Conservation (phyloP, 2,888 invertebrate genomes). For the Atherix ibis region DNA sequence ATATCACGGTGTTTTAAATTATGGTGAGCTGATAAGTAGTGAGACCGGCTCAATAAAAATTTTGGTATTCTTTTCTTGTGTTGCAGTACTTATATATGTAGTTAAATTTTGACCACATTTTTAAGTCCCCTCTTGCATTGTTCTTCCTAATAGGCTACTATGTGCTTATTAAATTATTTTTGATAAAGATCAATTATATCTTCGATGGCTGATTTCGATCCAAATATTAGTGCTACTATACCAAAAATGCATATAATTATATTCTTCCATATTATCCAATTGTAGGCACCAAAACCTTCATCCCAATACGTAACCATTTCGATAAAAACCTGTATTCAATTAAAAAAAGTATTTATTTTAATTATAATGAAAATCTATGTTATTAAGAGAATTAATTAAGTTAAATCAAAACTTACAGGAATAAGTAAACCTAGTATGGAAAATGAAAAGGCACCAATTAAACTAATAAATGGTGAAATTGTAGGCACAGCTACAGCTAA, state of each 20-base stretch:
- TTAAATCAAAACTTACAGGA: constrained; percentile 42
- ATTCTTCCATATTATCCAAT: constrained; percentile 69
- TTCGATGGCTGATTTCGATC: constrained; percentile 49
- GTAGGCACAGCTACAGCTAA: constrained; percentile 77
- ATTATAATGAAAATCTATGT: background rate
- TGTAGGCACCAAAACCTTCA: constrained; percentile 53
- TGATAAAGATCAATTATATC: constrained; percentile 38
- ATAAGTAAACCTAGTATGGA: constrained; percentile 79
- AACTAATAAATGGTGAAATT: constrained; percentile 75
- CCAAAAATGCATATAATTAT: constrained; percentile 59
- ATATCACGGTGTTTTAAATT: no score
- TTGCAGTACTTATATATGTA: no score
- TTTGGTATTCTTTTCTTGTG: no score
- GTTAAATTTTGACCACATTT: no score
- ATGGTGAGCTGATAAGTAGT: no score
- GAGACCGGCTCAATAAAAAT: no score
- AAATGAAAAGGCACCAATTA: constrained; percentile 88
- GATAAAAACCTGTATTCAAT: constrained; percentile 40
- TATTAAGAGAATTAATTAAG: background rate
- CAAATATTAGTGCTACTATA: constrained; percentile 63
- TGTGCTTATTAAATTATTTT: no score
- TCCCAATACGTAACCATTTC: constrained; percentile 79
- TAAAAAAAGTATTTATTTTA: background rate
- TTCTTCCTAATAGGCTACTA: no score
- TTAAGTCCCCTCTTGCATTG: no score